A percentile compares a stretch with the other conserved stretches of the same genome.
Conservation (phyloP, 1,140 invertebrate genomes). For the Carcinoscorpius rotundicauda region DNA sequence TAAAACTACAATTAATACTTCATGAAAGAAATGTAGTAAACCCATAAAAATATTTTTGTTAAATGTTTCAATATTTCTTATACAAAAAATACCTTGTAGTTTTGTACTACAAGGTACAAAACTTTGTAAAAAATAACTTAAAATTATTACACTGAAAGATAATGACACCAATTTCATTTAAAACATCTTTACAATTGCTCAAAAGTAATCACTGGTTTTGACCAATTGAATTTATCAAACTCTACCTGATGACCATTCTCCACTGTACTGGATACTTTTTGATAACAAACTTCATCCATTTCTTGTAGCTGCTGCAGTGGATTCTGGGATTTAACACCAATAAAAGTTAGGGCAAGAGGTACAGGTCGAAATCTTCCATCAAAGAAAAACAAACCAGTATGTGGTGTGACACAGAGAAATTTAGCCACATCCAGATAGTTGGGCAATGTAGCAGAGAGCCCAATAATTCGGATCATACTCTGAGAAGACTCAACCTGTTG, state of each 20-base stretch:
- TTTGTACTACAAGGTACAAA: too few relatives aligned
- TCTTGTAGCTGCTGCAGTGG: conserved; percentile 60
- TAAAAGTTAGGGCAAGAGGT: conserved; percentile 81
- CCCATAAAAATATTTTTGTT: too few relatives aligned
- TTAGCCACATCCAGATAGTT: conserved; percentile 94
- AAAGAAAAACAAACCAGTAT: conserved; percentile 91
- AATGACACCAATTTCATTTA: conserved; percentile 10
- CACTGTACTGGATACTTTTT: conserved; percentile 78
- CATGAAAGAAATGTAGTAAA: background rate
- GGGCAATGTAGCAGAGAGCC: conserved; percentile 91
- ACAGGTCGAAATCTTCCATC: conserved; percentile 93
- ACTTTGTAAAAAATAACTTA: background rate
- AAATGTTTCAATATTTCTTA: too few relatives aligned
- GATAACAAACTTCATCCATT: conserved; percentile 90
- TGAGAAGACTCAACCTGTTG: conserved; percentile 75
- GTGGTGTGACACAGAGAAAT: conserved; percentile 87
- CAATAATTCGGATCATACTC: conserved; percentile 95
- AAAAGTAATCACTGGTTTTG: background rate
- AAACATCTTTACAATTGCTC: conserved; percentile 10
- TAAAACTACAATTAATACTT: background rate
- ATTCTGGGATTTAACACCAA: conserved; percentile 73
- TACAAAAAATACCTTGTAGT: too few relatives aligned
- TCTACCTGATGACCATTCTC: conserved; percentile 72
- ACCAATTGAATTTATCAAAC: conserved; percentile 4
- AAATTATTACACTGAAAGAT: conserved; percentile 5